Percentiles rank a stretch among this genome's conserved stretches.
These are phyloP conservation scores for Eulithis testata DNA, from an alignment of 2,888 invertebrate species.

Conservation along the genomic window DNA sequence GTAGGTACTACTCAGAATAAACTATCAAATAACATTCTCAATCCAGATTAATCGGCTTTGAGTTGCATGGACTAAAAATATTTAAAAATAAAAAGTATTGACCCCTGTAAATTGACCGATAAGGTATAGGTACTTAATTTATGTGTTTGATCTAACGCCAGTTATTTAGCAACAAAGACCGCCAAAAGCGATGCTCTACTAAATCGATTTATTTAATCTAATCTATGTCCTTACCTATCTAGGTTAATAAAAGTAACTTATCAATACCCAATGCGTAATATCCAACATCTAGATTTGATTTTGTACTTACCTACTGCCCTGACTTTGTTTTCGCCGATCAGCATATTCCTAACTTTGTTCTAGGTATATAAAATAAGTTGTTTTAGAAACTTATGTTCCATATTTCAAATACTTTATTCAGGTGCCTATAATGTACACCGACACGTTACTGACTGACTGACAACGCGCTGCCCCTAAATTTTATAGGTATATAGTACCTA, in stretches of 20 bases:
- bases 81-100: no score
- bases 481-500: no score
- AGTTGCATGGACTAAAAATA: no score
- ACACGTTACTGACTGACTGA: not conserved
- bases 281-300: constrained; percentile 2
- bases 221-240: not conserved
- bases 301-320: not conserved
- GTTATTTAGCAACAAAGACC: not conserved
- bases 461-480: no score
- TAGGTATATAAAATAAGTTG: not conserved
- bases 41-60: no score
- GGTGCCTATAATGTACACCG: not conserved
- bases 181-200: not conserved
- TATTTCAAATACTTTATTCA: constrained; percentile 20
- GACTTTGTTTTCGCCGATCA: not conserved
- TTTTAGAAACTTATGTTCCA: constrained; percentile 3
- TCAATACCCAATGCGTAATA: not conserved
- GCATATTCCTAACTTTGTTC: constrained; percentile 1
- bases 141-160: no score
- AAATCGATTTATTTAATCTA: constrained; percentile 3
- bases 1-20: no score
- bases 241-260: not conserved
- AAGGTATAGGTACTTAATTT: no score
- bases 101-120: no score
- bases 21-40: no score